phyloP scores from a whole-genome alignment of 2,797 vertebrate species.

The Otolemur crassicaudatus region DNA sequence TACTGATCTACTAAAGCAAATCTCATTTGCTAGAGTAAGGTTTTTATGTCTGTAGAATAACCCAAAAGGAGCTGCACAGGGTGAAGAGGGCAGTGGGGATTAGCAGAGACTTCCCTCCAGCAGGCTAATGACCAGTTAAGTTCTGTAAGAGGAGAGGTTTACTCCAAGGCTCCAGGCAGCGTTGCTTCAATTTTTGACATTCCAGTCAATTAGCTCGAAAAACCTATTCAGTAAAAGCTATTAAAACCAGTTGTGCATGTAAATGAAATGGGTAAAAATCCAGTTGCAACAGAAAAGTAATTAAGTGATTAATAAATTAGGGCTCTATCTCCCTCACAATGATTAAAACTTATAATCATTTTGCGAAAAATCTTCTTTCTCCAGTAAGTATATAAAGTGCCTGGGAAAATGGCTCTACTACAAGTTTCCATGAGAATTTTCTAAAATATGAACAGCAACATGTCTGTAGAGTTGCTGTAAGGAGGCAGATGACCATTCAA shows the following conservation, averaged over 20 bases:
- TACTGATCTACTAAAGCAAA: background rate
- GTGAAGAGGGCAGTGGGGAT: conserved; percentile 29
- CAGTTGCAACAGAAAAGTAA: conserved; percentile 66
- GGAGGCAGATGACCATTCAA: background rate
- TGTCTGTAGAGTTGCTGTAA: background rate
- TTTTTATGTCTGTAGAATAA: background rate
- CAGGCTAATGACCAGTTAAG: conserved; percentile 59
- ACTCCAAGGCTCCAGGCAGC: conserved; percentile 42
- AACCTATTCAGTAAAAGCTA: conserved; percentile 61
- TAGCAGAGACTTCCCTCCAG: conserved; percentile 60
- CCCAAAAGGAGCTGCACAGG: background rate
- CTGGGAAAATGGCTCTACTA: background rate
- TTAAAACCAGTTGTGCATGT: conserved; percentile 69
- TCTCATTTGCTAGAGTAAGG: background rate
- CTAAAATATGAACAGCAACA: background rate
- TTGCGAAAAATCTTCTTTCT: conserved; percentile 12
- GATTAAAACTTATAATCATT: conserved; percentile 43
- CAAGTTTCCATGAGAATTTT: background rate
- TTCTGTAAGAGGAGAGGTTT: conserved; percentile 58
- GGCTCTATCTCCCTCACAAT: conserved; percentile 9
- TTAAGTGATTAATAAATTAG: conserved; percentile 74
- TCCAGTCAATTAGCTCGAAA: conserved; percentile 66
- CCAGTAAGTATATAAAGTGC: background rate
- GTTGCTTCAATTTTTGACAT: conserved; percentile 63
- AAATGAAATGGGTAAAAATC: conserved; percentile 69